phyloP scores from a whole-genome alignment of 2,888 invertebrate species.

The Stenodera caucasica region DNA sequence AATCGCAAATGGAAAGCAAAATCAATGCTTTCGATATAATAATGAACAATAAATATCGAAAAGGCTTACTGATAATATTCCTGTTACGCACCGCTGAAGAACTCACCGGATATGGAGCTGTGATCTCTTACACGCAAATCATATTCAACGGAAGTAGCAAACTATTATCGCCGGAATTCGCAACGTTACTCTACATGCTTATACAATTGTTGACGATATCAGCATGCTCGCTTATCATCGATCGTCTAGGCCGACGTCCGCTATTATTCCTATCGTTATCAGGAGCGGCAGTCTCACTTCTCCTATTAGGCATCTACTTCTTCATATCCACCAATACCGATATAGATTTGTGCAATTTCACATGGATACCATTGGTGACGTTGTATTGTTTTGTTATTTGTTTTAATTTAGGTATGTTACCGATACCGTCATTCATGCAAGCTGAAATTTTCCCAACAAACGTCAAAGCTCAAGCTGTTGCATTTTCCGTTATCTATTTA shows the following conservation, averaged over 20 bases:
- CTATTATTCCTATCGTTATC: constrained; percentile 44
- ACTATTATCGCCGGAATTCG: neutral
- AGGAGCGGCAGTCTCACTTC: neutral
- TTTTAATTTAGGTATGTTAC: constrained; percentile 53
- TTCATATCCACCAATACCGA: neutral
- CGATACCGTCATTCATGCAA: constrained; percentile 54
- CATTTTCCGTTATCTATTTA: constrained; percentile 55
- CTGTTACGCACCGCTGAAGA: constrained; percentile 45
- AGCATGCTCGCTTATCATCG: constrained; percentile 59
- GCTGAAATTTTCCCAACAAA: constrained; percentile 57
- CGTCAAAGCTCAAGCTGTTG: constrained; percentile 57
- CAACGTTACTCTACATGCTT: constrained; percentile 4
- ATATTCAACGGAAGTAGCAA: constrained; percentile 52
- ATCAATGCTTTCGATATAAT: constrained; percentile 22
- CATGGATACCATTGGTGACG: neutral
- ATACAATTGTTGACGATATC: constrained; percentile 59
- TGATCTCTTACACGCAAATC: constrained; percentile 64
- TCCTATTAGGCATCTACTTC: neutral
- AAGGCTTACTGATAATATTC: constrained; percentile 15
- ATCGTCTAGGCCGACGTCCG: constrained; percentile 56
- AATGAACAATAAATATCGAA: constrained; percentile 20
- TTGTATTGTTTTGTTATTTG: constrained; percentile 33
- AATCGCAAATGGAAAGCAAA: constrained; percentile 18
- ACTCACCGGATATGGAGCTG: constrained; percentile 65
- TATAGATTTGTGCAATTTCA: neutral